Evolutionary conservation across 2,113 vertebrate genomes (phyloP).

Genomic region (Aspidoscelis tigris): DNA sequence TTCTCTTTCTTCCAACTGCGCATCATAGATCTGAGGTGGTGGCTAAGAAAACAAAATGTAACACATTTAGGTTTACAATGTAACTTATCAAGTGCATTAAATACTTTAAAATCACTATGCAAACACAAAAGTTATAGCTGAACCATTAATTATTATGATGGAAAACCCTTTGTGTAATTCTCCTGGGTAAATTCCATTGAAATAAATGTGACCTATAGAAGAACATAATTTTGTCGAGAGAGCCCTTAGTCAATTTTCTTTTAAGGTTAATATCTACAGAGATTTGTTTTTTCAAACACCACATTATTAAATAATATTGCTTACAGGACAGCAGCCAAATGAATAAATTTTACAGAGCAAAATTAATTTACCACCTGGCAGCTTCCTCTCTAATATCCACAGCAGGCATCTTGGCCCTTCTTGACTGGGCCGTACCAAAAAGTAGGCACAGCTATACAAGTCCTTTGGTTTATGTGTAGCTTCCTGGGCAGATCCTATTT

Average conservation of each 20-base stretch:
- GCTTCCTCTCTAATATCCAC: too few relatives aligned
- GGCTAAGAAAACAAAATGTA: constrained; percentile 76
- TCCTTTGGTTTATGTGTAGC: too few relatives aligned
- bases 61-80: constrained; percentile 41
- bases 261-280: not conserved
- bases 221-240: not conserved
- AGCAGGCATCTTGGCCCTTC: too few relatives aligned
- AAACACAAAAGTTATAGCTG: not conserved
- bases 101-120: not conserved
- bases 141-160: not conserved
- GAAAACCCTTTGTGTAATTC: not conserved
- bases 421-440: too few relatives aligned
- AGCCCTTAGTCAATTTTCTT: not conserved
- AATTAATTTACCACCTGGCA: too few relatives aligned
- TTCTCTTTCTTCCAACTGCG: constrained; percentile 95
- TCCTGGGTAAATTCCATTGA: not conserved
- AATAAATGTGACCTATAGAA: not conserved
- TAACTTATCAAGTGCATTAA: not conserved
- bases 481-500: too few relatives aligned
- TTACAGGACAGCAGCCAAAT: not conserved
- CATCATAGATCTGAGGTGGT: constrained; percentile 96
- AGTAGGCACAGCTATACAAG: too few relatives aligned
- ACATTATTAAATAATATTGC: not conserved
- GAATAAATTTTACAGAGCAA: not conserved
- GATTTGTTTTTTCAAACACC: not conserved